phyloP scores from a whole-genome alignment of 2,888 invertebrate species.

The Theodoxus fluviatilis region DNA sequence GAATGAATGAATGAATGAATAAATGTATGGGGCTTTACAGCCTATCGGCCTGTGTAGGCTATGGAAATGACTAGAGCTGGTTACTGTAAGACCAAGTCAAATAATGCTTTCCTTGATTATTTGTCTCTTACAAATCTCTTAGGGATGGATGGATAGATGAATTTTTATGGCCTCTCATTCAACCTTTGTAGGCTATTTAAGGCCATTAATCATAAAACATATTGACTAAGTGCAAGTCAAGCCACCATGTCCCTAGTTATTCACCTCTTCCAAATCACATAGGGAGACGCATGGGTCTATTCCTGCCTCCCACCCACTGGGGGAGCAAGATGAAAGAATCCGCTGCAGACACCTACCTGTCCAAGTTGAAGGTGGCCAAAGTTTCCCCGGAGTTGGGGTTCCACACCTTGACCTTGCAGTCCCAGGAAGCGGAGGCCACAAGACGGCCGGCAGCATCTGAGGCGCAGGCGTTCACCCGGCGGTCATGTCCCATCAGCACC shows the following conservation, averaged over 20 bases:
- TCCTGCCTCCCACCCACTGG: too few relatives aligned
- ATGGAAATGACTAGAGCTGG: too few relatives aligned
- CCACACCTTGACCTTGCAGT: constrained; percentile 61
- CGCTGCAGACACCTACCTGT: constrained; percentile 49
- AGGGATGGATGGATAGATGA: too few relatives aligned
- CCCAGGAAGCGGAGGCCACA: constrained; percentile 63
- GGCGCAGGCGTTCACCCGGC: constrained; percentile 56
- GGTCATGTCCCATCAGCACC: constrained; percentile 56
- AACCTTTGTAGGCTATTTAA: background rate
- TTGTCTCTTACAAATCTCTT: too few relatives aligned
- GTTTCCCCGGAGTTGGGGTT: constrained; percentile 48
- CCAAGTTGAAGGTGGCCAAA: constrained; percentile 46
- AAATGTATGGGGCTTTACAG: too few relatives aligned
- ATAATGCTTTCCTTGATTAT: too few relatives aligned
- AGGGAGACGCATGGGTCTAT: too few relatives aligned
- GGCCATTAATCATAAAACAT: background rate
- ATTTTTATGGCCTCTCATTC: background rate
- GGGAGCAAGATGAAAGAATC: too few relatives aligned
- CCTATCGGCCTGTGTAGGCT: too few relatives aligned
- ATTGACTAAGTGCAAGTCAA: background rate
- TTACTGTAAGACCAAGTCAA: too few relatives aligned
- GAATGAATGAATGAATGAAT: too few relatives aligned
- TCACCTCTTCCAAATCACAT: too few relatives aligned
- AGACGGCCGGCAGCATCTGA: constrained; percentile 50
- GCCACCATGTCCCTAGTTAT: background rate